phyloP scores from a whole-genome alignment of 2,113 vertebrate genomes.

The Haemorhous mexicanus region DNA sequence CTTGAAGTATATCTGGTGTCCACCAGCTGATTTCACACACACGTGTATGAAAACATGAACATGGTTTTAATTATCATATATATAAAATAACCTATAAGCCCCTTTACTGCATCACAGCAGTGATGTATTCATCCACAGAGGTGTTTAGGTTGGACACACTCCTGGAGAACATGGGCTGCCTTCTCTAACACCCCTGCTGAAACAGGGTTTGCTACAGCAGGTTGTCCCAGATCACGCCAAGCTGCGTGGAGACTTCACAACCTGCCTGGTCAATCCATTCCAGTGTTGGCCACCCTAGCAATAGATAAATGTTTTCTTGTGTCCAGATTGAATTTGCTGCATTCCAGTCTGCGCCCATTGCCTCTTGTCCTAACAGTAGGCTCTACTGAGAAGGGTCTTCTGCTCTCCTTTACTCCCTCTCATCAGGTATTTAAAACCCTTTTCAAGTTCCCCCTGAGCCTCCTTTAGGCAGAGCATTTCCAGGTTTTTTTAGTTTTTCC shows the following conservation, averaged over 20 bases:
- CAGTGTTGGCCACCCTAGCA: background rate
- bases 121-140: background rate
- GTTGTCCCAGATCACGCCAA: background rate
- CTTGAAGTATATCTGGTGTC: background rate
- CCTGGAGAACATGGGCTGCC: background rate
- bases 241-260: background rate
- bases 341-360: background rate
- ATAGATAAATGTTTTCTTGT: background rate
- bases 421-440: background rate
- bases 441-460: background rate
- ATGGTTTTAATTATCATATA: background rate
- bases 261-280: background rate
- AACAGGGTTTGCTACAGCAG: background rate
- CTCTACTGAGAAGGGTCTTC: background rate
- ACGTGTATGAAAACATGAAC: background rate
- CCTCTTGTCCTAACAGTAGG: background rate
- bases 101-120: background rate
- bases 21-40: background rate
- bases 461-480: background rate
- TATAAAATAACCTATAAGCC: background rate
- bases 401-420: background rate
- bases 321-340: background rate
- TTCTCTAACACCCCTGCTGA: background rate
- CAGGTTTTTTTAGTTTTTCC: background rate
- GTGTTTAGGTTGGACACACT: background rate